A percentile compares a stretch with the other conserved stretches of the same genome.
phyloP scores from a whole-genome alignment of 2,113 vertebrate species.

The Pantherophis guttatus region DNA sequence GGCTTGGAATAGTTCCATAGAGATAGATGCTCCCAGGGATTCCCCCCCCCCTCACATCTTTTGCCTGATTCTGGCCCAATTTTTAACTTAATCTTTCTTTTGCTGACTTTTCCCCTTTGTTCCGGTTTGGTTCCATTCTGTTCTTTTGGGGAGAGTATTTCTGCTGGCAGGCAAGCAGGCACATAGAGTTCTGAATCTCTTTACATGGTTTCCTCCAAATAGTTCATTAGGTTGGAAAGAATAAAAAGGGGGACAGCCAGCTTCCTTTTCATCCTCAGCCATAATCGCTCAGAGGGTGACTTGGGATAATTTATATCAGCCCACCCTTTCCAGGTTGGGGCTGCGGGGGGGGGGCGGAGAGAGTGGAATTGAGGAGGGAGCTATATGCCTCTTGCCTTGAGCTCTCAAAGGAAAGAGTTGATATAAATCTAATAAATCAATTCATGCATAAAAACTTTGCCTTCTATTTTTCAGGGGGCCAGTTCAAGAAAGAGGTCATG shows the following conservation, averaged over 20 bases:
- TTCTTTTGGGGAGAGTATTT: not conserved
- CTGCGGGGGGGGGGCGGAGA: rapidly evolving
- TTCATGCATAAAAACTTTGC: not conserved
- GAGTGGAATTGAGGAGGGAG: not conserved
- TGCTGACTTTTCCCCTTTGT: not conserved
- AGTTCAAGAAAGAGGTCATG: conserved; percentile 91
- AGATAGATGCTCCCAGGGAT: not conserved
- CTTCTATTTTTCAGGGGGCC: conserved; percentile 73
- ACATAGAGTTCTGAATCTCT: not conserved
- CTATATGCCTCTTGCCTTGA: not conserved
- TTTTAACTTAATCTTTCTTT: not conserved
- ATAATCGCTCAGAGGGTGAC: not conserved
- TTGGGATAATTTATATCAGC: not conserved
- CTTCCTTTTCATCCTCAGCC: not conserved
- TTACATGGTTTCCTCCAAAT: not conserved
- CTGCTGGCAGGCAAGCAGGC: not conserved
- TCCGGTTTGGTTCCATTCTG: not conserved
- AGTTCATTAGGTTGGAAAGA: not conserved
- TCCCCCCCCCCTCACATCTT: not conserved
- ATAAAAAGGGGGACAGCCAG: not conserved
- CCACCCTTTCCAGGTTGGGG: not conserved
- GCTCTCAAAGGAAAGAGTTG: not conserved
- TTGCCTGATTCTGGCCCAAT: not conserved
- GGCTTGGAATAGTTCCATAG: not conserved
- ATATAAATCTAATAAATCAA: not conserved